These are phyloP conservation scores for Cyrtonyx montezumae DNA, from an alignment of 2,113 vertebrate genomes.

Conservation along the genomic window DNA sequence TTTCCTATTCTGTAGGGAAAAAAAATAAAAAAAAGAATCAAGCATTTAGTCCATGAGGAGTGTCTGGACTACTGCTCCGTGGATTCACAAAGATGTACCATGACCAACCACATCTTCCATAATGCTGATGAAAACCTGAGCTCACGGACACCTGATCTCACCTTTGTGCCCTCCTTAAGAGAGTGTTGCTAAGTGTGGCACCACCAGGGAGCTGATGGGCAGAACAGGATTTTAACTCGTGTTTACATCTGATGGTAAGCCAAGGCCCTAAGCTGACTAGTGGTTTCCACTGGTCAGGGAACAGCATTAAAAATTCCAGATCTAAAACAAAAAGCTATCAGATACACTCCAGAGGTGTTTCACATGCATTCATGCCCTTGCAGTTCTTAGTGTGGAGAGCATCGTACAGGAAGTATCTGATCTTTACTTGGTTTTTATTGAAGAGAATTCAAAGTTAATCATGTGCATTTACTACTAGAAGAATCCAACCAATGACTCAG, in stretches of 20 bases:
- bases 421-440: background rate
- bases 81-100: background rate
- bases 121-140: background rate
- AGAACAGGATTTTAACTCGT: background rate
- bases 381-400: background rate
- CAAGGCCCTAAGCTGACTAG: background rate
- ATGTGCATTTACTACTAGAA: background rate
- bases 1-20: constrained; percentile 87
- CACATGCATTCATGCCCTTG: background rate
- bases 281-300: background rate
- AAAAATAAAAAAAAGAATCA: background rate
- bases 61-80: background rate
- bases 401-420: background rate
- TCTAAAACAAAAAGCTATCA: background rate
- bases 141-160: background rate
- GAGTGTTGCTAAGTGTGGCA: rapidly evolving
- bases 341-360: background rate
- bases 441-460: background rate
- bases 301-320: background rate
- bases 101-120: background rate
- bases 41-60: background rate
- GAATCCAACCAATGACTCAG: background rate
- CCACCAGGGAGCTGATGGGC: rapidly evolving
- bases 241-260: background rate
- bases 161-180: rapidly evolving